Evolutionary conservation across 2,113 vertebrate species (phyloP).

Genomic region (Macquaria australasica): DNA sequence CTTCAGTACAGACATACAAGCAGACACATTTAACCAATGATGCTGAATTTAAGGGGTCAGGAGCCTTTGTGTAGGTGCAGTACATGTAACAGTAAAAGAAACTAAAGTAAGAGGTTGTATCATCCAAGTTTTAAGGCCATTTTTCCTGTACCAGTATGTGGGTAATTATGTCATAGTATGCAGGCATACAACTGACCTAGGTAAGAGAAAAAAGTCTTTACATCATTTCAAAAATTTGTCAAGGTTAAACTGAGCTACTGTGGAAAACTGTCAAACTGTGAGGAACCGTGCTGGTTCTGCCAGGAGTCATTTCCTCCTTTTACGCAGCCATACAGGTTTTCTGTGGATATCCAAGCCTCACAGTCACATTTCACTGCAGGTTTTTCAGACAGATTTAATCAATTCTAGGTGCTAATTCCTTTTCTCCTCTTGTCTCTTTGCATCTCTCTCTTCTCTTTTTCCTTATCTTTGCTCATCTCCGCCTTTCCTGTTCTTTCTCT

Average conservation of each 20-base stretch:
- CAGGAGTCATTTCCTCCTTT: conserved; percentile 9
- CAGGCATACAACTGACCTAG: background rate
- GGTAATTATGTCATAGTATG: background rate
- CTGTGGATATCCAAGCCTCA: background rate
- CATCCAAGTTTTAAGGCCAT: background rate
- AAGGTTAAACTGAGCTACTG: conserved; percentile 27
- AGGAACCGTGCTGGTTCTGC: conserved; percentile 27
- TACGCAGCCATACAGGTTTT: background rate
- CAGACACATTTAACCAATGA: no score
- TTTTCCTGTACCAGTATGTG: background rate
- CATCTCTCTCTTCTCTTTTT: background rate
- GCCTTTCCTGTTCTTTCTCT: background rate
- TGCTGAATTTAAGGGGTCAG: background rate
- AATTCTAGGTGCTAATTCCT: background rate
- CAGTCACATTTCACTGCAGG: background rate
- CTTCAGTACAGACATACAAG: background rate
- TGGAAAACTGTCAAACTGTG: conserved; percentile 10
- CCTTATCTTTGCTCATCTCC: conserved; percentile 4
- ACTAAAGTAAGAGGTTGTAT: background rate
- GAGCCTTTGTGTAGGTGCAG: background rate
- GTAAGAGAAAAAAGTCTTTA: background rate
- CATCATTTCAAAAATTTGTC: conserved; percentile 22
- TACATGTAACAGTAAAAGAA: background rate
- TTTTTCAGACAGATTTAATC: background rate
- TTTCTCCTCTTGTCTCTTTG: background rate